These are phyloP conservation scores for Crematogaster levior DNA, from an alignment of 2,888 invertebrate genomes.

Conservation along the genomic window DNA sequence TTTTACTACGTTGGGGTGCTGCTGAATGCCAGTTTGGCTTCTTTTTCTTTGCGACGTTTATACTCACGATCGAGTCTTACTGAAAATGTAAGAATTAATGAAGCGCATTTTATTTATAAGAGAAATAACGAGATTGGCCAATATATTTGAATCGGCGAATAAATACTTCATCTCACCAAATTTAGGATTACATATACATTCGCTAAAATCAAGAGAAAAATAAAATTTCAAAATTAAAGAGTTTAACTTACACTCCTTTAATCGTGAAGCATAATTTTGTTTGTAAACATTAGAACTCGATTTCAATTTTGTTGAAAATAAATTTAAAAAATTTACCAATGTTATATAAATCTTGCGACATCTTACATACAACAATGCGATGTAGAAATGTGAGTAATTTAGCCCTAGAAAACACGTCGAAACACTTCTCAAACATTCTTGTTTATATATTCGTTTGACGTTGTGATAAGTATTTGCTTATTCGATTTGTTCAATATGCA, in stretches of 20 bases:
- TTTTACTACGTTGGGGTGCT: not conserved
- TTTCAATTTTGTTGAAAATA: not conserved
- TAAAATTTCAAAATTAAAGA: not conserved
- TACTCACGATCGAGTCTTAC: not conserved
- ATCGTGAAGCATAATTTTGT: not conserved
- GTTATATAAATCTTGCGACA: not conserved
- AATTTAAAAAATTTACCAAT: not conserved
- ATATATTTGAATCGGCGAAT: not conserved
- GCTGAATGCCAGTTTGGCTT: not conserved
- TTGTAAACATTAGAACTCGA: not conserved
- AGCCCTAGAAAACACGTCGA: not conserved
- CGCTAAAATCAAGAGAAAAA: not conserved
- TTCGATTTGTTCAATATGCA: not conserved
- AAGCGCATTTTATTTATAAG: not conserved
- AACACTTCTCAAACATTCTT: not conserved
- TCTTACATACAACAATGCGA: not conserved
- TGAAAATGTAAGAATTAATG: not conserved
- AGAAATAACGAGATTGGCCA: not conserved
- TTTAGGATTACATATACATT: not conserved
- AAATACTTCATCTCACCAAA: not conserved
- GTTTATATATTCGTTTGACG: not conserved
- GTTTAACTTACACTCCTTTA: not conserved
- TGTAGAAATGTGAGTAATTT: not conserved
- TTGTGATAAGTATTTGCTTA: not conserved
- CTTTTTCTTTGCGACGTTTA: not conserved